A percentile compares a stretch with the other conserved stretches of the same genome.
Evolutionary conservation across 2,888 invertebrate genomes (phyloP).

Genomic region (Epinotia nisella): DNA sequence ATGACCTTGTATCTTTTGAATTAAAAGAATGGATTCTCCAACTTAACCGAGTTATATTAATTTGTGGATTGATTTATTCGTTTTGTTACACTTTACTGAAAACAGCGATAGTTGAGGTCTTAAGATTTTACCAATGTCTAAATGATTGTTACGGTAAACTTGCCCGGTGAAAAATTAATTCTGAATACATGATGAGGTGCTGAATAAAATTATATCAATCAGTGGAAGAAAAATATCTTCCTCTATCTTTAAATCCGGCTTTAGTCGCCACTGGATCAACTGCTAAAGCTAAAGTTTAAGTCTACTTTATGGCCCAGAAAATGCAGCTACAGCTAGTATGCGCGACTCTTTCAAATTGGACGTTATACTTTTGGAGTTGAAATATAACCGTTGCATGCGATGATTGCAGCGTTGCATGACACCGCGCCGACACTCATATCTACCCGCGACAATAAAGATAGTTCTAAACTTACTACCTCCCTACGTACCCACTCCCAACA

Average conservation of each 20-base stretch:
- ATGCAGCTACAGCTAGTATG: conserved; percentile 13
- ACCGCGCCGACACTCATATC: conserved; percentile 56
- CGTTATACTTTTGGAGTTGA: conserved; percentile 53
- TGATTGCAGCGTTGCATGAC: conserved; percentile 76
- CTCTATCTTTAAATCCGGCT: conserved; percentile 21
- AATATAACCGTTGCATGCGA: conserved; percentile 60
- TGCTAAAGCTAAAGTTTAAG: conserved; percentile 34
- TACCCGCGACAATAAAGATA: conserved; percentile 52
- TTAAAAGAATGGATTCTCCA: too few species aligned
- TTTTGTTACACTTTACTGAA: too few species aligned
- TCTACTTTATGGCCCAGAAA: conserved; percentile 37
- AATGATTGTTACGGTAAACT: neutral
- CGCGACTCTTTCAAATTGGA: conserved; percentile 27
- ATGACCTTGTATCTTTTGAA: too few species aligned
- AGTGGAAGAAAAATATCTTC: conserved; percentile 6
- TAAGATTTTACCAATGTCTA: too few species aligned
- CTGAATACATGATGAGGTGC: neutral
- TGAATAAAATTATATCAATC: conserved; percentile 12
- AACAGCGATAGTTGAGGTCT: too few species aligned
- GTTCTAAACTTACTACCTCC: conserved; percentile 43
- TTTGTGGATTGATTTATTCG: too few species aligned
- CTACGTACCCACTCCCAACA: conserved; percentile 19
- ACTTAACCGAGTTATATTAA: too few species aligned
- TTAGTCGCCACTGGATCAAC: conserved; percentile 36
- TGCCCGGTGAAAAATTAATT: neutral